phyloP scores from a whole-genome alignment of 2,797 vertebrate genomes.

The Catostomus latipinnis region DNA sequence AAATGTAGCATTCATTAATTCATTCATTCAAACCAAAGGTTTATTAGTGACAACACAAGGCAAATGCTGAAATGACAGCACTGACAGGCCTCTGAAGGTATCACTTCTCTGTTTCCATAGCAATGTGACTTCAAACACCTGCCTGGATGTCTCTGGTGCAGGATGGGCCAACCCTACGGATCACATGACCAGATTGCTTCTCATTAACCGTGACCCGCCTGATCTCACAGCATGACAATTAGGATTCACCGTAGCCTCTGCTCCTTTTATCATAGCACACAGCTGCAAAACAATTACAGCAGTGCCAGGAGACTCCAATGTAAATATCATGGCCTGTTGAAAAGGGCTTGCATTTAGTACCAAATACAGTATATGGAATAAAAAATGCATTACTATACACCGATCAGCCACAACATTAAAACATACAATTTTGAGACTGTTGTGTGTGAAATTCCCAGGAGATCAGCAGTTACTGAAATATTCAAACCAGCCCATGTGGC shows the following conservation, averaged over 20 bases:
- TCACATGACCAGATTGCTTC: conserved; percentile 54
- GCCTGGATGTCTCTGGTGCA: conserved; percentile 24
- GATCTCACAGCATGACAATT: conserved; percentile 6
- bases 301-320: conserved; percentile 29
- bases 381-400: background rate
- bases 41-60: conserved; percentile 1
- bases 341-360: background rate
- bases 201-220: conserved; percentile 47
- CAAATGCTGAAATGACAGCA: conserved; percentile 5
- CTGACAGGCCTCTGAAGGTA: conserved; percentile 30
- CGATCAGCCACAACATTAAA: no score
- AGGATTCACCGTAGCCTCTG: conserved; percentile 9
- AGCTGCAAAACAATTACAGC: conserved; percentile 41
- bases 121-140: conserved; percentile 52
- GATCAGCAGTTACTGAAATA: no score
- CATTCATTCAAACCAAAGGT: background rate
- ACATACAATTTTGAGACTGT: no score
- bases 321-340: conserved; percentile 17
- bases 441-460: no score
- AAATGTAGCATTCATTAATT: no score
- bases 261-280: conserved; percentile 29
- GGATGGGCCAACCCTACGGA: conserved; percentile 26
- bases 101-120: conserved; percentile 53
- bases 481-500: no score
- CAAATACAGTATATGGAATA: background rate